These are phyloP conservation scores for Sebastes steindachneri DNA, from an alignment of 2,797 vertebrate species.

Conservation along the genomic window DNA sequence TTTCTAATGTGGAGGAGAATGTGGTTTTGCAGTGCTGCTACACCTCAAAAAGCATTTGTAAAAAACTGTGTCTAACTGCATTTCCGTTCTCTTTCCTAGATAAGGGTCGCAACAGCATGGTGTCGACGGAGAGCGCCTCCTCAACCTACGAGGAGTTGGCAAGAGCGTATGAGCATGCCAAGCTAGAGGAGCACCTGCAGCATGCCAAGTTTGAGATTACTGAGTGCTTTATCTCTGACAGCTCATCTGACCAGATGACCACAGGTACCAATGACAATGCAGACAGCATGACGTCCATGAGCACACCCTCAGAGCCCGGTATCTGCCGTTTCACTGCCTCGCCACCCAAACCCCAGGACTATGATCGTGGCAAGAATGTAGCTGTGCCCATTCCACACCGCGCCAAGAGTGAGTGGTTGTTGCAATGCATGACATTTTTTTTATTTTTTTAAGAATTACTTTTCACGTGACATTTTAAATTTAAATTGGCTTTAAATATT, in stretches of 20 bases:
- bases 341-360: constrained; percentile 96
- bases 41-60: neutral
- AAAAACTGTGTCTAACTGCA: neutral
- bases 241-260: constrained; percentile 99
- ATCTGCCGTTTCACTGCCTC: constrained; percentile 98
- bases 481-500: neutral
- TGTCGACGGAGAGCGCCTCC: constrained; percentile 98
- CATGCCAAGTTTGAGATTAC: constrained; percentile 99
- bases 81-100: constrained; percentile 76
- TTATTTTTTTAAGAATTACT: neutral
- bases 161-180: constrained; percentile 96
- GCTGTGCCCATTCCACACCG: constrained; percentile 98
- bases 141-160: constrained; percentile 98
- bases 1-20: neutral
- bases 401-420: constrained; percentile 90
- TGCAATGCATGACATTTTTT: neutral
- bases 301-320: constrained; percentile 96
- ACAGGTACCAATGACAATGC: constrained; percentile 98
- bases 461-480: neutral
- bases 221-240: constrained; percentile 98
- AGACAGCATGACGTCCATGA: constrained; percentile 99
- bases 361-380: constrained; percentile 96
- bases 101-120: constrained; percentile 99
- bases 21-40: neutral
- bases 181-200: constrained; percentile 98